Conservation (phyloP, 2,888 invertebrate genomes). For the Zonitis immaculata region DNA sequence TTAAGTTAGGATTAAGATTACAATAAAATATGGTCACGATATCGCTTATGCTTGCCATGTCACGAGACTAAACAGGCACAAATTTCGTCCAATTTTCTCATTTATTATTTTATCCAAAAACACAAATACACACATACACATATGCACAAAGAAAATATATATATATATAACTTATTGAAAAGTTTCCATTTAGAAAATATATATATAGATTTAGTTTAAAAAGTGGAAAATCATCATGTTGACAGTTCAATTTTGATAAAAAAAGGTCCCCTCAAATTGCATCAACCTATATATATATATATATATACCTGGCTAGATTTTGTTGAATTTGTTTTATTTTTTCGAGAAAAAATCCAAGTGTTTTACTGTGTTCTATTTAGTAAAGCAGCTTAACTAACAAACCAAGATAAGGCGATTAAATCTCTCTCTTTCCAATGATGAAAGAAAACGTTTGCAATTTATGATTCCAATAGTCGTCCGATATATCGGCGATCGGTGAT, state of each 20-base stretch:
- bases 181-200: no score
- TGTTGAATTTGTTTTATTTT: background rate
- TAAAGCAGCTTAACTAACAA: background rate
- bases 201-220: no score
- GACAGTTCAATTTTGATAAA: background rate
- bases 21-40: constrained; percentile 46
- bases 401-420: background rate
- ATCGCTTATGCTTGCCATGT: constrained; percentile 34
- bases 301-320: background rate
- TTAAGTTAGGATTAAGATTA: constrained; percentile 48
- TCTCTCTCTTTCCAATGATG: background rate
- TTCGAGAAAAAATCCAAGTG: background rate
- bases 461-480: no score
- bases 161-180: no score
- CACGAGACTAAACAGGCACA: constrained; percentile 28
- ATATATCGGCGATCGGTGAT: no score
- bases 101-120: constrained; percentile 22
- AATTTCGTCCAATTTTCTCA: constrained; percentile 16
- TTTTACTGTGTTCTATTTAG: background rate
- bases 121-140: no score
- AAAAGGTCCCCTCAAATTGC: background rate
- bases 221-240: background rate
- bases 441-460: background rate
- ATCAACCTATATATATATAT: no score
- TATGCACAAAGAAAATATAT: background rate